Evolutionary conservation across 2,797 vertebrate genomes (phyloP), one percentile per base, ranked within the genome.

Genomic region (Bradypus variegatus): DNA sequence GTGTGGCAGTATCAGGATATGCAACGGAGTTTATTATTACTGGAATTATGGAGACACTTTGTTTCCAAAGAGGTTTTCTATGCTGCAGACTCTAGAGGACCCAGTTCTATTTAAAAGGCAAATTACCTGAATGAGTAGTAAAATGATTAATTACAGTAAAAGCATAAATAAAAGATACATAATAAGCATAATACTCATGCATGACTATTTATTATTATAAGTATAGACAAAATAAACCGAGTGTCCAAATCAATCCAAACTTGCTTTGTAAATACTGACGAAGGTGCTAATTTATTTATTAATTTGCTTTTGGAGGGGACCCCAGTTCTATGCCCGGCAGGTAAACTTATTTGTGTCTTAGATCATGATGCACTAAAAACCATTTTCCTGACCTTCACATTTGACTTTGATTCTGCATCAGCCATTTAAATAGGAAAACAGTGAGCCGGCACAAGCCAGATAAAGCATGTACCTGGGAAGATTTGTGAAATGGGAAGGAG

Each of bases 341-440:
- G 21, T 15, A 11, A 86, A 78, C 41, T 36, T 50, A 6, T 38
- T 38, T 62, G 91, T 94, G 33, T 76, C 91, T 94, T 94, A 95
- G 94, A 89, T 92, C 94, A 86, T 31, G 69, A 65, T 58, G 93
- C 95, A 90, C 84, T 75, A 89, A 94, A 91, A 96, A 78, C 85
- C 13, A 31, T 92, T 96, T 95, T 77, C 84, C 27, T 96, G 97
- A 97, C 97, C 97, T 97, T 97, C 96, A 96, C 88, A 96, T 92
- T 85, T 95, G 96, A 96, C 97, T 97, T 97, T 97, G 95, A 97
- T 94, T 96, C 92, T 6, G 6, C 95, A 96, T 93, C 96, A 97
- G 84, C 95, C 96, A 96, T 97, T 97, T 97, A 97, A 97, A 97
- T 95, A 96, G 95, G 94, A 97, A 97, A 97, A 95, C 79, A 92